Evolutionary conservation across 2,113 vertebrate genomes (phyloP).

Genomic region (Toxotes jaculatrix): DNA sequence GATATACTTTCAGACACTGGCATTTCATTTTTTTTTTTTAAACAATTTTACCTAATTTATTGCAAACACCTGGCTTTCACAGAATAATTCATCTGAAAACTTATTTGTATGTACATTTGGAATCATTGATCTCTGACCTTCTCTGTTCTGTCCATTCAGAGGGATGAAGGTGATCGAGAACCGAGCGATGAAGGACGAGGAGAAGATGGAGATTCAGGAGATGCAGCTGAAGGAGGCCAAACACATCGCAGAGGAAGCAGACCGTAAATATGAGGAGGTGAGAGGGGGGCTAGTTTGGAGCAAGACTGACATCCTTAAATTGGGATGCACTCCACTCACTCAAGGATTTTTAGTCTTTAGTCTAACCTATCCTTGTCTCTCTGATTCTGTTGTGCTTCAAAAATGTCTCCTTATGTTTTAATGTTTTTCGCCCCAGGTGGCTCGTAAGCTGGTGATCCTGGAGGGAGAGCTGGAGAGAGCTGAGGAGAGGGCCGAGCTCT

Average conservation of each 20-base stretch:
- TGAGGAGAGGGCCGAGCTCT: slow-evolving; percentile 95
- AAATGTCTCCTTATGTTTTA: too few relatives aligned
- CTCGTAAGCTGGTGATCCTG: slow-evolving; percentile 96
- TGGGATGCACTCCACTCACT: background rate
- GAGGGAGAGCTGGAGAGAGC: slow-evolving; percentile 97
- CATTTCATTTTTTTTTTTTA: background rate
- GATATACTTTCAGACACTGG: background rate
- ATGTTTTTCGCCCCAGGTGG: slow-evolving; percentile 85
- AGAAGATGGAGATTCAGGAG: slow-evolving; percentile 99
- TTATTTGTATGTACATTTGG: background rate
- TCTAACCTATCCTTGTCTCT: background rate
- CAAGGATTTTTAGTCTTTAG: background rate
- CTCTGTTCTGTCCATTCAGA: slow-evolving; percentile 75
- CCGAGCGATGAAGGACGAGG: slow-evolving; percentile 97
- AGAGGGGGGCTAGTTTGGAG: background rate
- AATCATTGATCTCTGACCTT: background rate
- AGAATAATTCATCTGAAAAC: background rate
- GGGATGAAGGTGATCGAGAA: slow-evolving; percentile 99
- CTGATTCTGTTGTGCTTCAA: background rate
- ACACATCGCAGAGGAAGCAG: slow-evolving; percentile 97
- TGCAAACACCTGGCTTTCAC: background rate
- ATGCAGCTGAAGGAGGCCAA: slow-evolving; percentile 99
- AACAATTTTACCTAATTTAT: background rate
- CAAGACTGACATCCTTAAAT: background rate
- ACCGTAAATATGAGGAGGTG: slow-evolving; percentile 99